These are phyloP conservation scores for Drosophila diplacantha DNA, from an alignment of 2,888 invertebrate genomes.

Conservation along the genomic window DNA sequence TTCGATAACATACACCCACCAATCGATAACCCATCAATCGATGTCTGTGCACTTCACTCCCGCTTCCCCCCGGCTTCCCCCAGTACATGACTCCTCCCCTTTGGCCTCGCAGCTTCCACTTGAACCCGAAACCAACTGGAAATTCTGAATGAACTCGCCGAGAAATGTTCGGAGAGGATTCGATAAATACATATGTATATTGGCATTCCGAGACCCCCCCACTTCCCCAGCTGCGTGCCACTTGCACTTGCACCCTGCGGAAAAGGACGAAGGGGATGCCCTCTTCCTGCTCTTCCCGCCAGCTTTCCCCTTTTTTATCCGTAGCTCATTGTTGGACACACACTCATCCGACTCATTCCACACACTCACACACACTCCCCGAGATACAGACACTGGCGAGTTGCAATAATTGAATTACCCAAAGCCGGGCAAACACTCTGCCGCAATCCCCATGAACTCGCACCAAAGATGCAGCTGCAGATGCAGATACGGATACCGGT, in stretches of 20 bases:
- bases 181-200: conserved; percentile 12
- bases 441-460: conserved; percentile 17
- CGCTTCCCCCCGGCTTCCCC: conserved; percentile 1
- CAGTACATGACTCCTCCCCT: not conserved
- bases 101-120: conserved; percentile 20
- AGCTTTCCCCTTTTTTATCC: conserved; percentile 3
- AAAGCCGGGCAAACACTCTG: conserved; percentile 53
- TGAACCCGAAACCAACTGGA: conserved; percentile 14
- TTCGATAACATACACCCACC: conserved; percentile 29
- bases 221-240: conserved; percentile 24
- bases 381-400: conserved; percentile 5
- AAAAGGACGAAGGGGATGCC: not conserved
- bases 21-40: conserved; percentile 28
- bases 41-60: conserved; percentile 17
- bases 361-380: not conserved
- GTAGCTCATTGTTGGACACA: conserved; percentile 33
- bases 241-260: conserved; percentile 25
- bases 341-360: conserved; percentile 32
- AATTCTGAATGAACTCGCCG: conserved; percentile 23
- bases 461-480: conserved; percentile 4
- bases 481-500: not conserved
- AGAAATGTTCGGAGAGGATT: conserved; percentile 25
- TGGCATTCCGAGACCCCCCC: conserved; percentile 22
- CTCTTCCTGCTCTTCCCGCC: conserved; percentile 1
- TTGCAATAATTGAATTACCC: conserved; percentile 62